Evolutionary conservation across 2,113 vertebrate species (phyloP).

Genomic region (Tenebrosternarchus preto): DNA sequence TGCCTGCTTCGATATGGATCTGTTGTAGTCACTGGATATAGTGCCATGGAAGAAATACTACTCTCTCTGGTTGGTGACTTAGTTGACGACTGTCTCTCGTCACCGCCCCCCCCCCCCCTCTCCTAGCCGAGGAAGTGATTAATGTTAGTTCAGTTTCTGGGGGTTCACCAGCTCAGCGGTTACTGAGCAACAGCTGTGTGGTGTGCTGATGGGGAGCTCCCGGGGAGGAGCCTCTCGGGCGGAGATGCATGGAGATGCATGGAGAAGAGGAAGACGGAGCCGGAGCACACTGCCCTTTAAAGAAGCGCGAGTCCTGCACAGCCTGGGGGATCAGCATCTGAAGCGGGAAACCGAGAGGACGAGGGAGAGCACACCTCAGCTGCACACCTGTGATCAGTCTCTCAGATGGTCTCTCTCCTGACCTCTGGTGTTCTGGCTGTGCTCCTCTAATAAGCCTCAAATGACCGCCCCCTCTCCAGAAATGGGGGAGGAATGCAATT

Average conservation of each 20-base stretch:
- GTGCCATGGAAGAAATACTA: conserved; percentile 62
- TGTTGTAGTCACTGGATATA: conserved; percentile 69
- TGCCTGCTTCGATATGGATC: conserved; percentile 66
- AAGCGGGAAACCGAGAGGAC: not conserved
- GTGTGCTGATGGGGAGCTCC: too few species aligned
- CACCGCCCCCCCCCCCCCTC: conserved; percentile 50
- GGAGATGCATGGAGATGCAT: too few species aligned
- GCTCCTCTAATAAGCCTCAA: conserved; percentile 63
- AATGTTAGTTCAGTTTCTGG: not conserved
- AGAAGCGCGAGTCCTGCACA: conserved; percentile 49
- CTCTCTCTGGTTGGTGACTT: conserved; percentile 62
- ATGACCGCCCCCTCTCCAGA: conserved; percentile 72
- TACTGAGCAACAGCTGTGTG: not conserved
- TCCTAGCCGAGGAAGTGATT: not conserved
- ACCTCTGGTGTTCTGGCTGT: conserved; percentile 58
- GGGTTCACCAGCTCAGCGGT: not conserved
- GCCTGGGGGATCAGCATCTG: conserved; percentile 55
- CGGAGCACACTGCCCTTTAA: conserved; percentile 42
- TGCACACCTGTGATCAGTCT: conserved; percentile 54
- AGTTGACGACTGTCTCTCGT: conserved; percentile 67
- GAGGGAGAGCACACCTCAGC: conserved; percentile 4
- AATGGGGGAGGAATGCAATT: conserved; percentile 70
- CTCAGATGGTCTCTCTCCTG: conserved; percentile 70
- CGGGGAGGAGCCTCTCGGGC: too few species aligned
- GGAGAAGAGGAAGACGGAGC: too few species aligned